Base-by-base conservation (phyloP, 2,113 vertebrate species). In the Dromaius novaehollandiae region DNA sequence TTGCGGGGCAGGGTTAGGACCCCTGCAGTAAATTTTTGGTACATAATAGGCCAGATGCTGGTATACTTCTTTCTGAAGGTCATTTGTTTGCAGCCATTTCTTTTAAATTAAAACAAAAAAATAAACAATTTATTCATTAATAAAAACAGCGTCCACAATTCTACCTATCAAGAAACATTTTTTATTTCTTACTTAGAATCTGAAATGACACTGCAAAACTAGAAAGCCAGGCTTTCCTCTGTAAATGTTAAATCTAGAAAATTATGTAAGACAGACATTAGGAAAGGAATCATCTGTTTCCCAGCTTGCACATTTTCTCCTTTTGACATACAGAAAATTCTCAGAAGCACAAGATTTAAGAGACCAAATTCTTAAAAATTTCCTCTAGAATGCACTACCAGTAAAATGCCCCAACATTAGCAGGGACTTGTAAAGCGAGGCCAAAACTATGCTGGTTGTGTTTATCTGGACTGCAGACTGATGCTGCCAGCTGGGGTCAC, bases 1-100 rank as follows among this genome's bases (percentile, higher is more conserved):
- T 92, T 99, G 98, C 74, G 99, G 98, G 64, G 98, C 98, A 91
- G 98, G 98, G 95, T 98, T 99, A 32, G 98, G 98, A 61, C 99
- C 99, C 87, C 98, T 97, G 95, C 99, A 99, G 97, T 99, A 99
- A 93, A 99, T 99, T 97, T 98, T 98, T 93, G 99, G 99, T 85
- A 99, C 99, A 73, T 99, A 99, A 69, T 97, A 88, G 20, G 99
- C 98, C 95, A 99, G 98, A 95, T 99, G 99, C 92, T 96, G 97
- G 95, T 99, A 99, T 6, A 99, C 98, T 95, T 99, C 99, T 93
- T 98, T 98, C 89, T 98, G 98, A 92, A 99, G 98, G 97, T 99
- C 98, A n/a, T 97, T 96, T 51, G 98, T 98, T 92, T 98, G 98
- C 58, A 99, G 98, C 99, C 99, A 99, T 98, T 98, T 98, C 99